A percentile compares a stretch with the other conserved stretches of the same genome.
Conservation (phyloP, 64 coral and sea anemone species). For the Dendronephthya gigantea region DNA sequence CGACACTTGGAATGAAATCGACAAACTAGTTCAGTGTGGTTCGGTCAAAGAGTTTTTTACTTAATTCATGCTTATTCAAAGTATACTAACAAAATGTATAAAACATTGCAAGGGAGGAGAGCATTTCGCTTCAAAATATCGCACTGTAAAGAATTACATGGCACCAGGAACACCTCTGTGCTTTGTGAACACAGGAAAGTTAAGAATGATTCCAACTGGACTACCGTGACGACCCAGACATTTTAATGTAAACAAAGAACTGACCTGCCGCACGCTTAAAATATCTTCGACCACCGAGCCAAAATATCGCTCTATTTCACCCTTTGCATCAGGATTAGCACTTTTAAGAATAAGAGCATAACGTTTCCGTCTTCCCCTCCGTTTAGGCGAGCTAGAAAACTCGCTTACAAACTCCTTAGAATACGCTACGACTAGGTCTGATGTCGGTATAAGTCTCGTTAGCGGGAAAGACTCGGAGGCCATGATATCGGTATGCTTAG, state of each 20-base stretch:
- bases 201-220: too few species aligned
- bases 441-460: neutral
- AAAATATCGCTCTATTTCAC: neutral
- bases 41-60: too few species aligned
- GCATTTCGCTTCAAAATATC: too few species aligned
- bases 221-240: neutral
- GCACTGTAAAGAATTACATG: too few species aligned
- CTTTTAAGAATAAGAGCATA: constrained; percentile 15
- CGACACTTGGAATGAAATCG: too few species aligned
- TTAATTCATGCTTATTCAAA: too few species aligned
- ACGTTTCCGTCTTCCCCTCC: neutral
- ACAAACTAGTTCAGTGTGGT: too few species aligned
- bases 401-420: constrained; percentile 7
- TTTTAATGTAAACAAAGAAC: neutral
- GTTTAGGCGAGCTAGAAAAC: neutral
- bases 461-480: neutral
- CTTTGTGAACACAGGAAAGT: neutral
- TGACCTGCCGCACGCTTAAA: neutral
- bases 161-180: too few species aligned
- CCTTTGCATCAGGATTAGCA: neutral
- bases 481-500: neutral
- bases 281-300: neutral
- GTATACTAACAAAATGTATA: too few species aligned
- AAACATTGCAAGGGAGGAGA: too few species aligned
- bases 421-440: neutral